Evolutionary conservation across 2,113 vertebrate genomes (phyloP).

Genomic region (Lycocorax pyrrhopterus): DNA sequence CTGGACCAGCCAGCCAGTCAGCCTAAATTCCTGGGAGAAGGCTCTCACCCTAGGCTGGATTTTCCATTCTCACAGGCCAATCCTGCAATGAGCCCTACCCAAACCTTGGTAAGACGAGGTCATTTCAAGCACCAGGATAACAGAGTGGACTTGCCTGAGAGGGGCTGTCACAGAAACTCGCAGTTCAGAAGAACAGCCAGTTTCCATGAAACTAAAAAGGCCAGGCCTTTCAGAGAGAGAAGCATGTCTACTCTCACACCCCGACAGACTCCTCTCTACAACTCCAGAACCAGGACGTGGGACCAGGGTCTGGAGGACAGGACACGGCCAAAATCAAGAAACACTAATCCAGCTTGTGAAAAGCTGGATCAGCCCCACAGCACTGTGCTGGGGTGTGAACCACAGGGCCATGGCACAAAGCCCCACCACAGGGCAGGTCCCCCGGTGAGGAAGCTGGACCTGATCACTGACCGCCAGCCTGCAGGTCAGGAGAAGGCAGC

Average conservation of each 20-base stretch:
- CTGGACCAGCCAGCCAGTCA: constrained; percentile 63
- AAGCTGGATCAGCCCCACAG: constrained; percentile 58
- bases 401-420: not conserved
- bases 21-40: constrained; percentile 40
- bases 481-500: constrained; percentile 8
- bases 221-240: constrained; percentile 86
- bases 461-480: constrained; percentile 18
- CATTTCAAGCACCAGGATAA: constrained; percentile 76
- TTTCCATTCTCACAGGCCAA: constrained; percentile 14
- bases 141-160: constrained; percentile 81
- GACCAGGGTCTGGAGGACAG: constrained; percentile 72
- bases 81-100: constrained; percentile 60
- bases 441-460: constrained; percentile 54
- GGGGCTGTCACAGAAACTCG: constrained; percentile 70
- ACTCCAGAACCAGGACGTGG: constrained; percentile 73
- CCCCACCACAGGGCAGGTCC: constrained; percentile 33
- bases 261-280: constrained; percentile 75
- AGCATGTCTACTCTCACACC: constrained; percentile 84
- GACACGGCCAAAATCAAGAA: constrained; percentile 57
- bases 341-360: not conserved
- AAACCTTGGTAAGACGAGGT: constrained; percentile 65
- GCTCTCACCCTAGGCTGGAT: constrained; percentile 73
- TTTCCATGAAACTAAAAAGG: constrained; percentile 85
- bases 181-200: constrained; percentile 90
- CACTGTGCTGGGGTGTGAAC: not conserved